Base-by-base conservation (phyloP, 2,113 vertebrate species). In the Tychaedon coryphoeus region DNA sequence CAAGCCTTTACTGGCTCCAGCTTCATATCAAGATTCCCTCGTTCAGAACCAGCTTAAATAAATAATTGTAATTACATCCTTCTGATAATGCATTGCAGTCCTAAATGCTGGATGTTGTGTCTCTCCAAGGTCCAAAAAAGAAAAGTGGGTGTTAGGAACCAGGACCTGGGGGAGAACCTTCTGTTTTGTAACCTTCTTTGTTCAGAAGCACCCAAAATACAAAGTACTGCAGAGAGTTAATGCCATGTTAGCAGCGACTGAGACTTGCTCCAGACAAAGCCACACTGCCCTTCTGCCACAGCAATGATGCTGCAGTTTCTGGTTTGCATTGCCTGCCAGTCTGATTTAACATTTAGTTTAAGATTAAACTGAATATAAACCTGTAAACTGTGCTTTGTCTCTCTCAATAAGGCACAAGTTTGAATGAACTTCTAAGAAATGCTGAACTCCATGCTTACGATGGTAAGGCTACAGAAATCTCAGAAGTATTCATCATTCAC, bases 1-100 rank as follows among this genome's bases (percentile, higher is more conserved):
- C 98, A 98, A 98, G 98, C 97, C 97, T 97, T 97, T 98, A 98
- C 98, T 97, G 98, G 98, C 98, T 98, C 98, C 98, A 98, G 98
- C 98, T 98, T 98, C 98, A 97, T 98, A 98, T 98, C 97, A 91
- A 97, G 98, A 98, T 98, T 98, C 96, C 95, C 96, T 81, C 38
- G 71, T 96, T 96, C 94, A 77, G 91, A 97, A 97, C 92, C 93
- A 60, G 72, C 83, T 96, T 94, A 95, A 97, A 96, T 96, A 96
- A 97, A 98, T 95, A 95, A 93, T 94, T 90, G 88, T 94, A 95
- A 96, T 97, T 88, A 48, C 92, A 76, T 69, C 85, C 91, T 96
- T 95, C 82, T 81, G 85, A 96, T 95, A 86, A 80, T 72, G 36
- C 76, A 29, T 33, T 93, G 82, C 86, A 64, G 53, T 79, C 80